Conservation (phyloP, 2,888 invertebrate genomes). For the Acleris cristana region DNA sequence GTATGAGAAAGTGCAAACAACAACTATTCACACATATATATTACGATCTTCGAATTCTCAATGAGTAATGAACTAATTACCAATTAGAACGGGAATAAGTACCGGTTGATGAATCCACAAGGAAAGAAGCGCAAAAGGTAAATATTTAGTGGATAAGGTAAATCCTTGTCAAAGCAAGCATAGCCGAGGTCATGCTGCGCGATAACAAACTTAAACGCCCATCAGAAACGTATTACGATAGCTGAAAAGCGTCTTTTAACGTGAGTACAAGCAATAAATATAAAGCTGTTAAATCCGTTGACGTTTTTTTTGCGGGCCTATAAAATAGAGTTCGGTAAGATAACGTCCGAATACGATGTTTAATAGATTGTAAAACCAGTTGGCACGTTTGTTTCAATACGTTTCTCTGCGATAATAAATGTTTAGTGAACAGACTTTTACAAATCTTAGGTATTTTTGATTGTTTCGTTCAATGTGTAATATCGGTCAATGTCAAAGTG, state of each 20-base stretch:
- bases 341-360: slow-evolving; percentile 5
- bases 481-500: slow-evolving; percentile 75
- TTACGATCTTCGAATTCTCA: too few species aligned
- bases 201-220: slow-evolving; percentile 14
- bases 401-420: slow-evolving; percentile 9
- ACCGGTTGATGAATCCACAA: background rate
- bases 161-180: slow-evolving; percentile 4
- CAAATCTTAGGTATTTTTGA: slow-evolving; percentile 43
- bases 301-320: slow-evolving; percentile 1
- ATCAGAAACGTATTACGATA: slow-evolving; percentile 7
- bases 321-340: background rate
- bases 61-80: too few species aligned
- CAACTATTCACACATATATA: too few species aligned
- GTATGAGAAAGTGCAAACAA: too few species aligned
- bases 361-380: slow-evolving; percentile 19
- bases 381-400: slow-evolving; percentile 19
- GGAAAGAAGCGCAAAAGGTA: background rate
- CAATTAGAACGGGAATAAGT: background rate
- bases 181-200: slow-evolving; percentile 1
- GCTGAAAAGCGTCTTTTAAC: slow-evolving; percentile 9
- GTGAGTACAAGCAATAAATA: slow-evolving; percentile 12
- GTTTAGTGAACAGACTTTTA: slow-evolving; percentile 9
- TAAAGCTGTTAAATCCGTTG: slow-evolving; percentile 8
- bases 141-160: background rate
- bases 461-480: slow-evolving; percentile 71